These are phyloP conservation scores for Magallana nippona DNA, from an alignment of 2,888 invertebrate species.

Conservation along the genomic window DNA sequence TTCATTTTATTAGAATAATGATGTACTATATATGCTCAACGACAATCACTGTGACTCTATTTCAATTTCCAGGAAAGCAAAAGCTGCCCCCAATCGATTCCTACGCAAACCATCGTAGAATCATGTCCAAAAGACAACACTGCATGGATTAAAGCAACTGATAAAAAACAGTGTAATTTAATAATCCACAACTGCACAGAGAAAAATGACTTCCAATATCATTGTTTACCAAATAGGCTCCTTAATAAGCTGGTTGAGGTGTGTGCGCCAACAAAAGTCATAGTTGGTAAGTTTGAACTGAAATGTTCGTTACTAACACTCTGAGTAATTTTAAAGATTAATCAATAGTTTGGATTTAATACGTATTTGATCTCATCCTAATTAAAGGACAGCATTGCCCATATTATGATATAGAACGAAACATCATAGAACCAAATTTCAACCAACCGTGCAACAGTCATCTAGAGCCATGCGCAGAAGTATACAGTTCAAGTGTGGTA, in stretches of 20 bases:
- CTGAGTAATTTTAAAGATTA: no score
- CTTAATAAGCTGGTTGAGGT: background rate
- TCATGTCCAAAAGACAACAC: background rate
- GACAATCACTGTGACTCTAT: no score
- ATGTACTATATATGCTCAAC: no score
- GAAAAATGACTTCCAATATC: background rate
- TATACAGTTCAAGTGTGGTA: background rate
- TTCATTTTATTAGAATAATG: no score
- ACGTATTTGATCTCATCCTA: no score
- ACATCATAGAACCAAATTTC: background rate
- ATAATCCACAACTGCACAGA: background rate
- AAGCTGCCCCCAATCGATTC: background rate
- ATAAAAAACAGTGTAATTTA: background rate
- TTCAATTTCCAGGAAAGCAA: background rate
- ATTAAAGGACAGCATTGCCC: background rate
- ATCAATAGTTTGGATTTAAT: no score
- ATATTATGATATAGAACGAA: background rate
- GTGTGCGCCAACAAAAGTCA: conserved; percentile 2
- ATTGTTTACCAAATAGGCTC: background rate
- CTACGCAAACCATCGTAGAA: background rate
- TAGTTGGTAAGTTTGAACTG: no score
- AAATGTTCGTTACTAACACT: no score
- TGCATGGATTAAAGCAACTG: background rate
- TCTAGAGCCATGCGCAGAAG: background rate
- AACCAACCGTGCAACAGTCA: background rate